Base-by-base conservation (phyloP, 2,888 invertebrate genomes). In the Leptinotarsa juncta region DNA sequence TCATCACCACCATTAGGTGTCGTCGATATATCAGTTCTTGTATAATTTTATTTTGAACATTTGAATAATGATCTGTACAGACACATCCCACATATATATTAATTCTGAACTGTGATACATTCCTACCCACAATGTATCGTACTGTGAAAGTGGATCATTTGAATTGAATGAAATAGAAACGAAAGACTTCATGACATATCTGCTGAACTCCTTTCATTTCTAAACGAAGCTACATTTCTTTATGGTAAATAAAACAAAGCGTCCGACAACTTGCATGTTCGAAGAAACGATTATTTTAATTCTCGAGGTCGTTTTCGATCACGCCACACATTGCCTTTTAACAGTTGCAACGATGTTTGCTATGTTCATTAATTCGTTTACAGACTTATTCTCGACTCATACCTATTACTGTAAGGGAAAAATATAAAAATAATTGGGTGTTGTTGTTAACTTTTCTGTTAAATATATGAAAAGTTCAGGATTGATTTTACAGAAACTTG, bases 281-380 rank as follows among this genome's bases (percentile, higher is more conserved):
- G 78, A 76, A 81, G 82, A 83, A 83, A 82, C 81, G 79, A 83
- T 83, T 83, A 82, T 72, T 78, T 78, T 72, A 79, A 78, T 77
- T 82, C 78, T 80, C 82, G 82, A 83, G 83, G 82, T 81, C 82
- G 82, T 79, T 79, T 82, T 80, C 77, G 78, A 82, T 81, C 82
- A 82, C 81, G 82, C 83, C 68, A 78, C 70, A 67, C 70, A 65
- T 76, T 66, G 78, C 74, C 75, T 72, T 78, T 78, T 78, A 74
- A 78, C 73, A 70, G 67, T 75, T 74, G 70, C 67, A 62, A 77
- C 69, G 70, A 72, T 73, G 65, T 67, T 70, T 48, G 23, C 62
- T 60, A 32, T 26, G 42, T 53, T 65, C 50, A 51, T 51, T 53
- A 32, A 26, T 32, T 32, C 65, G 62, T 65, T 65, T 53, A 42